A percentile compares a stretch with the other conserved stretches of the same genome.
Evolutionary conservation across 1,140 invertebrate species (phyloP).

Genomic region (Phocides pigmalion): DNA sequence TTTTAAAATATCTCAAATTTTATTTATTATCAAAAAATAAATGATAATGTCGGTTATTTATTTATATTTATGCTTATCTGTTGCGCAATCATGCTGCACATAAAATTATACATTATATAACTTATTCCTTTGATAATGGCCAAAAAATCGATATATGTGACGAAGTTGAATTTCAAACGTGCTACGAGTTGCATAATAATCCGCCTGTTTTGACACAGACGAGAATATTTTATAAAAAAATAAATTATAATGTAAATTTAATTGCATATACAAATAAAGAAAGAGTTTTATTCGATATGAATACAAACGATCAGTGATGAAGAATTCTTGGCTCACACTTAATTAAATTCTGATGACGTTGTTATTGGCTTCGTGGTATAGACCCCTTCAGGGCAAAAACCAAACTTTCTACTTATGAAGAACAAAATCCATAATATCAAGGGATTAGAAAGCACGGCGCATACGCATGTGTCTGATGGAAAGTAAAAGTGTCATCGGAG

Average conservation of each 20-base stretch:
- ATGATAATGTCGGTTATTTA: no score
- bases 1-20: no score
- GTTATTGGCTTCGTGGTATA: neutral
- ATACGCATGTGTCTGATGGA: conserved; percentile 31
- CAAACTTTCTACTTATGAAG: neutral
- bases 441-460: conserved; percentile 25
- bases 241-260: neutral
- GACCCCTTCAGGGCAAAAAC: neutral
- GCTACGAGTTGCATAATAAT: no score
- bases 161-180: no score
- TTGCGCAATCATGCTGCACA: no score
- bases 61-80: no score
- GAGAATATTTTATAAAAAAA: no score
- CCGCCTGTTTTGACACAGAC: no score
- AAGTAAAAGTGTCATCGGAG: conserved; percentile 56
- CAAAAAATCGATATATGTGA: no score
- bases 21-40: no score
- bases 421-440: conserved; percentile 21
- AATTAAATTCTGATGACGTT: conserved; percentile 1
- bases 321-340: neutral
- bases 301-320: neutral
- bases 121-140: no score
- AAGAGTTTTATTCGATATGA: neutral
- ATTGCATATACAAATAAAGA: neutral
- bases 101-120: no score